Percentiles rank a stretch among this genome's conserved stretches.
Evolutionary conservation across 2,888 invertebrate species (phyloP).

Genomic region (Epirrhoe tristata): DNA sequence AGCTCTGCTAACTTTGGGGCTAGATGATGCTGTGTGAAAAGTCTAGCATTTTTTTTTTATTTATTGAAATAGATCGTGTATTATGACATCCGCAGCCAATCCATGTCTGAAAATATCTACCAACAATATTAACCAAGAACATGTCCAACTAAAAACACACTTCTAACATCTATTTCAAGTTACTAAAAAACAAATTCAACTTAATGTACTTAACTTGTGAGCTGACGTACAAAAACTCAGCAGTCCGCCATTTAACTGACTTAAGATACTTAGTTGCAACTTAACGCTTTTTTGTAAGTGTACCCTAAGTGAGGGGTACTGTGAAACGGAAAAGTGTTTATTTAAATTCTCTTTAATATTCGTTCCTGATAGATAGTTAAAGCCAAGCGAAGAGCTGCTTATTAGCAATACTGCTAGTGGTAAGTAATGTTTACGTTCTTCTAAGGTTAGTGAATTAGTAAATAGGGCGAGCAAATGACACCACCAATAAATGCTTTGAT

Average conservation of each 20-base stretch:
- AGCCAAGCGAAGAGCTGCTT: no score
- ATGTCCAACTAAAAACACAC: not conserved
- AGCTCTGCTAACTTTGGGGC: no score
- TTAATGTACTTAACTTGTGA: conserved; percentile 26
- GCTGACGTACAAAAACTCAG: conserved; percentile 27
- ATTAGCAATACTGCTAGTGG: no score
- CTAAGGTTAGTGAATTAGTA: no score
- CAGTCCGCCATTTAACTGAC: conserved; percentile 26
- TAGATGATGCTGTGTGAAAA: no score
- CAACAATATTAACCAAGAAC: not conserved
- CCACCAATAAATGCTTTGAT: no score
- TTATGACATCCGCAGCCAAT: no score
- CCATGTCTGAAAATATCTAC: not conserved
- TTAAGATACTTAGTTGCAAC: conserved; percentile 36
- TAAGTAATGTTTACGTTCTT: no score
- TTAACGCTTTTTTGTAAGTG: conserved; percentile 28
- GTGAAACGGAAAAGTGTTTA: conserved; percentile 7
- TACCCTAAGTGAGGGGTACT: conserved; percentile 14
- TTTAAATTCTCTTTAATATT: not conserved
- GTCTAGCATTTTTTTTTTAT: no score
- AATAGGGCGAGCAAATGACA: no score
- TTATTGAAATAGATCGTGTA: no score
- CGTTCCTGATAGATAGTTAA: no score
- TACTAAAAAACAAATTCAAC: conserved; percentile 21
- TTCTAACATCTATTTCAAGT: conserved; percentile 3